A percentile compares a stretch with the other conserved stretches of the same genome.
Evolutionary conservation across 2,888 invertebrate genomes (phyloP).

Genomic region (Pollenia labialis): DNA sequence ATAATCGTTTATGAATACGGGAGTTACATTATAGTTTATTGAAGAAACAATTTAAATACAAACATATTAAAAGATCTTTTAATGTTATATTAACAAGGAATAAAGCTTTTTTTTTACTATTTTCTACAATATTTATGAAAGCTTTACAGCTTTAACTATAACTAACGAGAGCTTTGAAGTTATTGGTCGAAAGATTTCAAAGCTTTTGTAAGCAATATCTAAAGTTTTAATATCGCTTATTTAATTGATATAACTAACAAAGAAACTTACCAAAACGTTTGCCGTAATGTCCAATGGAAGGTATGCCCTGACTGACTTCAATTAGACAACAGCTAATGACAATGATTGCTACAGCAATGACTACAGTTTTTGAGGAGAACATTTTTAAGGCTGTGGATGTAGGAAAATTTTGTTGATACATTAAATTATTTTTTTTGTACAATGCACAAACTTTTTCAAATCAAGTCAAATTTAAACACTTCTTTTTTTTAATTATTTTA

Average conservation of each 20-base stretch:
- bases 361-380: conserved; percentile 75
- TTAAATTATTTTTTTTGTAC: not conserved
- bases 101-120: too few relatives aligned
- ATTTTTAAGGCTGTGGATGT: conserved; percentile 70
- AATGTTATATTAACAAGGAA: too few relatives aligned
- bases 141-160: too few relatives aligned
- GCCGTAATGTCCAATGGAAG: conserved; percentile 81
- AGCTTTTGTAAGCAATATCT: too few relatives aligned
- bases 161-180: too few relatives aligned
- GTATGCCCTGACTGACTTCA: conserved; percentile 76
- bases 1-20: too few relatives aligned
- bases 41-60: too few relatives aligned
- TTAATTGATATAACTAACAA: not conserved
- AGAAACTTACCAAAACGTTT: conserved; percentile 82
- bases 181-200: too few relatives aligned
- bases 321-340: conserved; percentile 74
- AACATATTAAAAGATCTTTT: too few relatives aligned
- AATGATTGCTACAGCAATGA: conserved; percentile 75
- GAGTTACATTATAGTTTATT: too few relatives aligned
- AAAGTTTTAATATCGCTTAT: too few relatives aligned
- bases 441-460: not conserved
- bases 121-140: too few relatives aligned
- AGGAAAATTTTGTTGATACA: not conserved
- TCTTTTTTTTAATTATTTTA: not conserved
- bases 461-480: conserved; percentile 46